phyloP scores from a whole-genome alignment of 2,113 vertebrate species.

The Prionailurus viverrinus region DNA sequence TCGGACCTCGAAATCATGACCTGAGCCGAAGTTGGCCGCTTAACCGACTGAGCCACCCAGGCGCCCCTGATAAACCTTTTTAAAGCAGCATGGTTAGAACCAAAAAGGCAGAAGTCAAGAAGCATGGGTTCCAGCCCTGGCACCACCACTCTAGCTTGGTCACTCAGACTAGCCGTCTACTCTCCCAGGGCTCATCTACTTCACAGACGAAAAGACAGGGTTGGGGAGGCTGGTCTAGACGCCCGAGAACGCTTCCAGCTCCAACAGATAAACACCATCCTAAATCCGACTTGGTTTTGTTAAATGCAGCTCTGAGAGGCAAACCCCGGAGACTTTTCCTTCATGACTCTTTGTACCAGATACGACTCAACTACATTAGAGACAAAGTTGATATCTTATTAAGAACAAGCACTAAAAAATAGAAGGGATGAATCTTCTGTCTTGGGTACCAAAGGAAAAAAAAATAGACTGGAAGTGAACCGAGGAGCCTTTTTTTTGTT shows the following conservation, averaged over 20 bases:
- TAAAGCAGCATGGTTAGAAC: background rate
- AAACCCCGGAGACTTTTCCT: background rate
- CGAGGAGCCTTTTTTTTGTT: constrained; percentile 12
- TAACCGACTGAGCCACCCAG: no score
- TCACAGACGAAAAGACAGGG: background rate
- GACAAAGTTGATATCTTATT: background rate
- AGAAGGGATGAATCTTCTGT: constrained; percentile 16
- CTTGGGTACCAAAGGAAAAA: background rate
- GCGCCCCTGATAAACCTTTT: background rate
- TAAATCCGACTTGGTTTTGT: constrained; percentile 33
- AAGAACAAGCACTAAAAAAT: constrained; percentile 41
- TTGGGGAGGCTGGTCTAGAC: background rate
- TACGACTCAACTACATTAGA: constrained; percentile 1
- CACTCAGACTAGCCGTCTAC: background rate
- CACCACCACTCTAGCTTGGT: background rate
- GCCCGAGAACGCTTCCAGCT: background rate
- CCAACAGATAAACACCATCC: background rate
- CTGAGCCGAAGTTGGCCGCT: no score
- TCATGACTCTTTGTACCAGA: background rate
- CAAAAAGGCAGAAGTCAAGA: background rate
- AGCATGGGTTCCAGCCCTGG: background rate
- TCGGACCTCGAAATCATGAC: rapidly evolving
- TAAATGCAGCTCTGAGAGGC: background rate
- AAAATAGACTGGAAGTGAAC: constrained; percentile 41
- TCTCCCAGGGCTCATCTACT: background rate